phyloP scores from a whole-genome alignment of 1,140 invertebrate species.

The Hylaeus anthracinus region DNA sequence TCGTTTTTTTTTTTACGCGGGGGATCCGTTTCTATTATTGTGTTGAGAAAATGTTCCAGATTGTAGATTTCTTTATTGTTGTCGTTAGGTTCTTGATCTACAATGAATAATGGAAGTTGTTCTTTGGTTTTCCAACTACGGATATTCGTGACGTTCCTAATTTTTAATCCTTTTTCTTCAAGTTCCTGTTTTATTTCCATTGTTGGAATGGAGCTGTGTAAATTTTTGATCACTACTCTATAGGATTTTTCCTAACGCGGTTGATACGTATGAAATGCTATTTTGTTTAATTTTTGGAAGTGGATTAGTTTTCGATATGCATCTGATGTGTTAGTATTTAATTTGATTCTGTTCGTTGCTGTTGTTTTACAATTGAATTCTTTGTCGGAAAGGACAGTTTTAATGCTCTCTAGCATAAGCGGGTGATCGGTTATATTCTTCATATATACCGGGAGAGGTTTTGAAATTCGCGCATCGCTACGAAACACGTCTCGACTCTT shows the following conservation, averaged over 20 bases:
- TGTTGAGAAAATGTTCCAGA: slow-evolving; percentile 62
- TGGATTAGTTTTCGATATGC: slow-evolving; percentile 41
- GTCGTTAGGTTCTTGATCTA: slow-evolving; percentile 67
- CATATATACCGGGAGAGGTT: slow-evolving; percentile 11
- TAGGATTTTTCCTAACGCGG: slow-evolving; percentile 70
- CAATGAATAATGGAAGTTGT: slow-evolving; percentile 68
- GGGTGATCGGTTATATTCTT: neutral
- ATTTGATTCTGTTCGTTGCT: neutral
- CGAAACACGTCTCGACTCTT: no score
- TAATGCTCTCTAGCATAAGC: slow-evolving; percentile 1
- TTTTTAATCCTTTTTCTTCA: neutral
- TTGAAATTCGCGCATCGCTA: no score
- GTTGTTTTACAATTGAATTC: slow-evolving; percentile 11
- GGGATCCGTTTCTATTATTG: slow-evolving; percentile 66
- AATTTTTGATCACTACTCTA: slow-evolving; percentile 67
- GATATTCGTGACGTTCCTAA: slow-evolving; percentile 34
- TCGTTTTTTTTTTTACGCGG: slow-evolving; percentile 62
- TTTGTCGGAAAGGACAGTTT: slow-evolving; percentile 1
- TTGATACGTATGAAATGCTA: slow-evolving; percentile 70
- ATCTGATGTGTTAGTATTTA: slow-evolving; percentile 14
- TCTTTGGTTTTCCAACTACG: slow-evolving; percentile 55
- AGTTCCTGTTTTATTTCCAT: slow-evolving; percentile 65
- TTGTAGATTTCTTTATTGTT: slow-evolving; percentile 74
- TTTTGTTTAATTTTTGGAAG: slow-evolving; percentile 44
- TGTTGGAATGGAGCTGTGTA: slow-evolving; percentile 65